Conservation (phyloP, 2,888 invertebrate species). For the Cremastinae sp. region DNA sequence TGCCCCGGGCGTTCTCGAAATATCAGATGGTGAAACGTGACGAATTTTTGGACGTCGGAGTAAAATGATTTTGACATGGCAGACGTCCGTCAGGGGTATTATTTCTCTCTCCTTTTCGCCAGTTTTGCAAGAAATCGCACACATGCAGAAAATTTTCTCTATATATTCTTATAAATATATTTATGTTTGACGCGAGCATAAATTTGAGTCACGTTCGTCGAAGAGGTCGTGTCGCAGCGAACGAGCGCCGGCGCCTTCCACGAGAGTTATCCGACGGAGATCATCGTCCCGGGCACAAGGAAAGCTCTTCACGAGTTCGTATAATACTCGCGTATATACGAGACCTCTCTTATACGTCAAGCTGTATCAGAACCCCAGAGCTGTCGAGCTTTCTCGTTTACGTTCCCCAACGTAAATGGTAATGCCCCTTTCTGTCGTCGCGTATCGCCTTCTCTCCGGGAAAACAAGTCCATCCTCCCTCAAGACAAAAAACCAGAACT, state of each 20-base stretch:
- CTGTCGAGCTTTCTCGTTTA: conserved; percentile 40
- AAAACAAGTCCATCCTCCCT: background rate
- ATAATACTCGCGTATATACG: background rate
- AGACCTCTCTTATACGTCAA: conserved; percentile 17
- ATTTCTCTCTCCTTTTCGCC: too few relatives aligned
- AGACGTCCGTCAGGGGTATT: too few relatives aligned
- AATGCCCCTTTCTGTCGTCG: conserved; percentile 28
- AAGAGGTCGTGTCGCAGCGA: conserved; percentile 14
- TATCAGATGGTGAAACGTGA: background rate
- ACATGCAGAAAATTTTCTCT: too few relatives aligned
- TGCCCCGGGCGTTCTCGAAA: background rate
- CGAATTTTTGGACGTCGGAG: too few relatives aligned
- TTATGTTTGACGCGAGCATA: background rate
- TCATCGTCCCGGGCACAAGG: conserved; percentile 1
- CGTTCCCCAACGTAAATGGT: conserved; percentile 41
- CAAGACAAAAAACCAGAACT: conserved; percentile 1
- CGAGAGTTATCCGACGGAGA: conserved; percentile 30
- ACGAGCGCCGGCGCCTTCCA: conserved; percentile 24
- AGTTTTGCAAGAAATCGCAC: too few relatives aligned
- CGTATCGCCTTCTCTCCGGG: conserved; percentile 10
- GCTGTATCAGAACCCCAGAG: conserved; percentile 39
- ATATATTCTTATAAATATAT: too few relatives aligned
- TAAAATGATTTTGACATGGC: too few relatives aligned
- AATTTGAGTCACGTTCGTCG: conserved; percentile 40
- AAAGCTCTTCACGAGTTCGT: conserved; percentile 3